Evolutionary conservation across 2,113 vertebrate genomes (phyloP).

Genomic region (Neotoma lepida): DNA sequence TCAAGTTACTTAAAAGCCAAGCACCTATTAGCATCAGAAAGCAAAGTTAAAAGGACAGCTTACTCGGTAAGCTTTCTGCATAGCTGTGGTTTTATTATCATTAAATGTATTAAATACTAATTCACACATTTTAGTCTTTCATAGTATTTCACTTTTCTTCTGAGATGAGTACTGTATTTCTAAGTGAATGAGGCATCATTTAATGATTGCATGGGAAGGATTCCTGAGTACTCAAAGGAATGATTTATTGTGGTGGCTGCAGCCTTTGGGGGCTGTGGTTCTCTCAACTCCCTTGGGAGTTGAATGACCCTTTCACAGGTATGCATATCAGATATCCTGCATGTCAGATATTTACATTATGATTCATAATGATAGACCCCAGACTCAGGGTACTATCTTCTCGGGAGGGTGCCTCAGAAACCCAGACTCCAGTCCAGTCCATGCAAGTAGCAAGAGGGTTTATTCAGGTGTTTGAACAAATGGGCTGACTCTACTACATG

Average conservation of each 20-base stretch:
- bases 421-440: no score
- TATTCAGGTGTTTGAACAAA: no score
- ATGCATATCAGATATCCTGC: neutral
- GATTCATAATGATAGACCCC: no score
- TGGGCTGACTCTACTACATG: no score
- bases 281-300: neutral
- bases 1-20: neutral
- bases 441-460: no score
- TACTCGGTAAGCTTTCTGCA: slow-evolving; percentile 23
- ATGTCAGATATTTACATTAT: neutral
- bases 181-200: neutral
- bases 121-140: neutral
- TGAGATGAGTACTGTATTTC: neutral
- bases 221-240: neutral
- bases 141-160: neutral
- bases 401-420: no score
- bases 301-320: neutral
- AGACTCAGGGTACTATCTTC: no score
- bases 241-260: fast-evolving
- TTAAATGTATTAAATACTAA: slow-evolving; percentile 29
- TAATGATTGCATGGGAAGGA: neutral
- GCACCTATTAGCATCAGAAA: neutral
- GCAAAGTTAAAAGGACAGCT: neutral
- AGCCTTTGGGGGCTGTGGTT: neutral
- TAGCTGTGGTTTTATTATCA: neutral